phyloP scores from a whole-genome alignment of 2,888 invertebrate genomes.

The Dynastes maya region DNA sequence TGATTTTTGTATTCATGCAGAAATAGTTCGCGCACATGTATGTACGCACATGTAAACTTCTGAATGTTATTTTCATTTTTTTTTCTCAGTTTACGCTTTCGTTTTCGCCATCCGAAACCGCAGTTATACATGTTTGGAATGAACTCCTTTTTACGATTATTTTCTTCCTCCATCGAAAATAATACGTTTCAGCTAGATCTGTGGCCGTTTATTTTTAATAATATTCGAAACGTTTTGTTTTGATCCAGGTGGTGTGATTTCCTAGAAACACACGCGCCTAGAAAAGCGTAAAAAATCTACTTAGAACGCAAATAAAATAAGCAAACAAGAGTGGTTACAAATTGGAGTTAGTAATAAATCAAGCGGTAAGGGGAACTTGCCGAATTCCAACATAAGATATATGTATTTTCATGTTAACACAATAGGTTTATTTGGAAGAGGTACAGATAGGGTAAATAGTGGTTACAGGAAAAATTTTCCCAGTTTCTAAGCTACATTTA shows the following conservation, averaged over 20 bases:
- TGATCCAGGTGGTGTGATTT: slow-evolving; percentile 32
- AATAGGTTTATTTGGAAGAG: slow-evolving; percentile 5
- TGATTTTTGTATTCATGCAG: slow-evolving; percentile 47
- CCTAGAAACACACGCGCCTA: slow-evolving; percentile 21
- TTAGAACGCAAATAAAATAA: slow-evolving; percentile 27
- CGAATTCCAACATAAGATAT: not conserved
- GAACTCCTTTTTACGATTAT: slow-evolving; percentile 18
- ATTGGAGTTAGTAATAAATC: slow-evolving; percentile 17
- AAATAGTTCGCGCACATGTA: slow-evolving; percentile 11
- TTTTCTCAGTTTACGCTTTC: slow-evolving; percentile 25
- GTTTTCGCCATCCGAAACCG: not conserved
- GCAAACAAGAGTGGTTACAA: slow-evolving; percentile 10
- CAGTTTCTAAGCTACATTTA: not conserved
- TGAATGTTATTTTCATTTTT: not conserved
- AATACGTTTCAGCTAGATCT: not conserved
- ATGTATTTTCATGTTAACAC: slow-evolving; percentile 13
- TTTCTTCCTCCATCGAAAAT: not conserved
- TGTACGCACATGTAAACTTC: slow-evolving; percentile 1
- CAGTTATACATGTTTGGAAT: slow-evolving; percentile 20
- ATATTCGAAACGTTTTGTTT: slow-evolving; percentile 42
- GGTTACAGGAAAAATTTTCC: not conserved
- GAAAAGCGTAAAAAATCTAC: slow-evolving; percentile 22
- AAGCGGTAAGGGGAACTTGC: not conserved
- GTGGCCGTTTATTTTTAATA: slow-evolving; percentile 30
- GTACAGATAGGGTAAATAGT: not conserved